These are phyloP conservation scores for Lamellibrachia luymesi DNA, from an alignment of 1,140 invertebrate species.

Conservation along the genomic window DNA sequence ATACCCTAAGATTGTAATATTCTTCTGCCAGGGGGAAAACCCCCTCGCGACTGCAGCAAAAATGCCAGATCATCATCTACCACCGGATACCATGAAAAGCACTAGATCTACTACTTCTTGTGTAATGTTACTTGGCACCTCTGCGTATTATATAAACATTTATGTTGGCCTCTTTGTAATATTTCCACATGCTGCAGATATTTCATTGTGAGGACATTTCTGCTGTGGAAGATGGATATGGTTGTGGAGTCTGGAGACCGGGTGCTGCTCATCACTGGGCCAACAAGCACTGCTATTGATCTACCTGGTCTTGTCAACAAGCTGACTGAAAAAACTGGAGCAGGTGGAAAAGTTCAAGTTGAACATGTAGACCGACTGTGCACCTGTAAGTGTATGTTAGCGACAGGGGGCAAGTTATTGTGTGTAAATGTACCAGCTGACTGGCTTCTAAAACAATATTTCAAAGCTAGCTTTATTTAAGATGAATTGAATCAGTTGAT, in stretches of 20 bases:
- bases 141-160: no score
- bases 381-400: conserved; percentile 42
- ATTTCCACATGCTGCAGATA: background rate
- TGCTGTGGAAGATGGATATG: background rate
- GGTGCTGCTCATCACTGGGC: background rate
- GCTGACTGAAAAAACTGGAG: conserved; percentile 40
- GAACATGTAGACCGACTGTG: conserved; percentile 54
- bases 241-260: background rate
- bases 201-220: background rate
- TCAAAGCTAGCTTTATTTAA: no score
- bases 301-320: background rate
- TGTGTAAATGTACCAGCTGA: no score
- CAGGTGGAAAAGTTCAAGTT: conserved; percentile 61
- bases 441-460: no score
- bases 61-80: no score
- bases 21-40: no score
- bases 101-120: no score
- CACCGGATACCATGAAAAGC: no score
- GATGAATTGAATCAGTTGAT: no score
- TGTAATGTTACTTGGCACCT: no score
- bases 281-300: background rate
- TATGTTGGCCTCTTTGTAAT: background rate
- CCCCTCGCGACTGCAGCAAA: no score
- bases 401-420: background rate
- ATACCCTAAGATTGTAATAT: no score